Evolutionary conservation across 2,113 vertebrate species (phyloP).

Genomic region (Chloropsis hardwickii): DNA sequence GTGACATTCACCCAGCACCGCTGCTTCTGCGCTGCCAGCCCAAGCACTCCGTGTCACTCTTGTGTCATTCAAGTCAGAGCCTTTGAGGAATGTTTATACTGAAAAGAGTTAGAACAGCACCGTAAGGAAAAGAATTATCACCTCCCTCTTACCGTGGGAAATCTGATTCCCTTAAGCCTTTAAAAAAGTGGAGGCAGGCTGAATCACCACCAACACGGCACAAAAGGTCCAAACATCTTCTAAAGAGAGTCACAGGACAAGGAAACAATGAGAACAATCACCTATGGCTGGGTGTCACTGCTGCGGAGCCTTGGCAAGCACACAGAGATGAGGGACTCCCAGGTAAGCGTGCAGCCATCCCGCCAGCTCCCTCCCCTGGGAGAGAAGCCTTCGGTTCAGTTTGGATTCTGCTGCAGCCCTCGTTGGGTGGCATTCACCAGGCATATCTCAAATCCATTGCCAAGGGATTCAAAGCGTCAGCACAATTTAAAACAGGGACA

Average conservation of each 20-base stretch:
- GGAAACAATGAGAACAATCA: neutral
- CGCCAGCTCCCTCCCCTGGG: neutral
- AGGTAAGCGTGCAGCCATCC: neutral
- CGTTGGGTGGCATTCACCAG: neutral
- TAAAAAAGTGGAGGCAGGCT: neutral
- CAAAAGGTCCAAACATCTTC: neutral
- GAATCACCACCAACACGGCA: neutral
- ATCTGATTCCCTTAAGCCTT: neutral
- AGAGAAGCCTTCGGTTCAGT: neutral
- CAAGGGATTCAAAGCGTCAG: neutral
- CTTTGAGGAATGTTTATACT: neutral
- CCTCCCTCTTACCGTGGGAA: neutral
- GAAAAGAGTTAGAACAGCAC: neutral
- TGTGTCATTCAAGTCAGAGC: neutral
- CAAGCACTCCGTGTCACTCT: rapidly evolving
- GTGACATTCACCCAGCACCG: neutral
- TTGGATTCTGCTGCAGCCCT: neutral
- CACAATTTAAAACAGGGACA: neutral
- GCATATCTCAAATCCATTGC: neutral
- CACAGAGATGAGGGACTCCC: neutral
- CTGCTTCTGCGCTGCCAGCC: neutral
- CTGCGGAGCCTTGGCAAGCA: neutral
- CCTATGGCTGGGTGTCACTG: neutral
- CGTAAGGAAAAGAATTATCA: neutral
- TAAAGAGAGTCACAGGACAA: neutral